These are phyloP conservation scores for Polyommatus iphigenia DNA, from an alignment of 2,888 invertebrate species.

Conservation along the genomic window DNA sequence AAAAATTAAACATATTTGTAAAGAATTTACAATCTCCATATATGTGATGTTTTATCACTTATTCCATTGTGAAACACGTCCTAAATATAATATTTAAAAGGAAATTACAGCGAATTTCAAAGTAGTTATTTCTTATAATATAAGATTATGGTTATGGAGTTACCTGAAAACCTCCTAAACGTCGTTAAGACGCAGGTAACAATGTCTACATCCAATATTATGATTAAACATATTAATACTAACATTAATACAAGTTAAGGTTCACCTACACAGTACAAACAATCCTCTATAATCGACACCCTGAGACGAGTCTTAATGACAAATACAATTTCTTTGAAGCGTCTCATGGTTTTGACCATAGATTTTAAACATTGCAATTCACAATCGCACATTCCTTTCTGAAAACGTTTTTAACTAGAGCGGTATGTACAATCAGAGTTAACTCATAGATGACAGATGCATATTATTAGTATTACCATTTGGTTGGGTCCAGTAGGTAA, in stretches of 20 bases:
- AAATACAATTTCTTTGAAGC: neutral
- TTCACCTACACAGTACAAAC: slow-evolving; percentile 6
- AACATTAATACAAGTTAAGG: slow-evolving; percentile 25
- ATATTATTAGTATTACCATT: no score
- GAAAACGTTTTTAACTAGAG: neutral
- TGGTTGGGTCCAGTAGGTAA: no score
- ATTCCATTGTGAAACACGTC: no score
- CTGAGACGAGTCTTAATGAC: neutral
- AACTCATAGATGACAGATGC: no score
- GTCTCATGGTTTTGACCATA: neutral
- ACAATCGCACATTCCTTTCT: neutral
- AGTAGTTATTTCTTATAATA: neutral
- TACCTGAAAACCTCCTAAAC: neutral
- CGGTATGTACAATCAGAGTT: neutral
- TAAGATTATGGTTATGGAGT: neutral
- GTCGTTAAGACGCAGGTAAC: neutral
- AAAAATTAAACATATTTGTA: neutral
- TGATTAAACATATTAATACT: slow-evolving; percentile 31
- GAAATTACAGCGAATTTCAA: neutral
- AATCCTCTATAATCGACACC: neutral
- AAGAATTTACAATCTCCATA: neutral
- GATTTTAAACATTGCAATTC: neutral
- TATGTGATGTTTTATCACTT: no score
- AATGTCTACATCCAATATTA: slow-evolving; percentile 8
- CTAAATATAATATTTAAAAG: neutral